These are phyloP conservation scores for Euschistus heros DNA, from an alignment of 1,140 invertebrate species.

Conservation along the genomic window DNA sequence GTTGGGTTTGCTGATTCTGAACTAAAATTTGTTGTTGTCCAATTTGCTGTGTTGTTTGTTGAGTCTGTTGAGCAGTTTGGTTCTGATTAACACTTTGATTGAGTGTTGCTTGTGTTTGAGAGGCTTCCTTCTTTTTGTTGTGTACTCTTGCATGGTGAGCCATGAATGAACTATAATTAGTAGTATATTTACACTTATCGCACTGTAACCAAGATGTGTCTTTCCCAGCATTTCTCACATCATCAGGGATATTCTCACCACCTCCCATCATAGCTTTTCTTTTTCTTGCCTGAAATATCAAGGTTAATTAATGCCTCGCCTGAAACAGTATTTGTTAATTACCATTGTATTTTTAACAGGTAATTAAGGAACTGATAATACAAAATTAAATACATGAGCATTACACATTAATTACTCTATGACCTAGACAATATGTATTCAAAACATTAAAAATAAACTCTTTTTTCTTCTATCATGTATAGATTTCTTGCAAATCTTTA, in stretches of 20 bases:
- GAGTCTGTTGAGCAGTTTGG: not conserved
- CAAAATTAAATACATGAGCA: no score
- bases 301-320: no score
- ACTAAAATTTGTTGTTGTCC: not conserved
- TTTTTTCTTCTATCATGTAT: no score
- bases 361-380: no score
- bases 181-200: conserved; percentile 37
- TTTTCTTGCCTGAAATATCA: conserved; percentile 28
- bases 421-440: no score
- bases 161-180: conserved; percentile 34
- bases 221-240: conserved; percentile 29
- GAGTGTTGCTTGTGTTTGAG: not conserved
- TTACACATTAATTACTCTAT: no score
- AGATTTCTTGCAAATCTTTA: no score
- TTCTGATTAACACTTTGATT: not conserved
- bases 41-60: not conserved
- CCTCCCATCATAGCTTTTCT: conserved; percentile 26
- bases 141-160: conserved; percentile 30
- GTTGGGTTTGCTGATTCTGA: not conserved
- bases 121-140: conserved; percentile 7
- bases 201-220: conserved; percentile 35
- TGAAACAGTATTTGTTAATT: no score
- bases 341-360: no score
- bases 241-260: conserved; percentile 15
- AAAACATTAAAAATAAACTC: no score